Evolutionary conservation across 2,797 vertebrate species (phyloP).

Genomic region (Sphaeramia orbicularis): DNA sequence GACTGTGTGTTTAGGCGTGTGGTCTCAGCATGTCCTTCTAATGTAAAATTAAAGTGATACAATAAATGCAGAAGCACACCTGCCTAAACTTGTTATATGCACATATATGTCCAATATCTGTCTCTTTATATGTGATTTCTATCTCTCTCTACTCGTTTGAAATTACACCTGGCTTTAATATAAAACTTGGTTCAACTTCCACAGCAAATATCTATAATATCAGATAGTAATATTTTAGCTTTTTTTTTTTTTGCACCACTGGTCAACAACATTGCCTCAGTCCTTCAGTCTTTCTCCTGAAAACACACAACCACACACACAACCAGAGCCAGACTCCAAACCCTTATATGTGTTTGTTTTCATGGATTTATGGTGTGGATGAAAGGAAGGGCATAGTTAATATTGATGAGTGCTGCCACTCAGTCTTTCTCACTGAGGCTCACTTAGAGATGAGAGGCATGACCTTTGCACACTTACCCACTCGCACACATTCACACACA

Average conservation of each 20-base stretch:
- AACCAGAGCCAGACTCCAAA: constrained; percentile 19
- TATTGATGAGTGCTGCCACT: constrained; percentile 84
- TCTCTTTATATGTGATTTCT: neutral
- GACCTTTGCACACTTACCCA: constrained; percentile 71
- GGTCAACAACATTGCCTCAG: neutral
- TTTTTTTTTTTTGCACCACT: too few species aligned
- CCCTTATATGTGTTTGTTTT: constrained; percentile 54
- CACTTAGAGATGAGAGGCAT: constrained; percentile 78
- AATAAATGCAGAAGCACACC: constrained; percentile 12
- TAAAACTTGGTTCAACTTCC: too few species aligned
- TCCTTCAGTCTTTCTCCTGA: neutral
- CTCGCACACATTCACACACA: constrained; percentile 19
- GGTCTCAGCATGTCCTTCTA: too few species aligned
- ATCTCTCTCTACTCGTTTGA: neutral
- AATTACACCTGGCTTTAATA: neutral
- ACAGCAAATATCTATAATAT: neutral
- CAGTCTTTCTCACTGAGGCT: constrained; percentile 67
- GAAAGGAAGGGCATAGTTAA: constrained; percentile 83
- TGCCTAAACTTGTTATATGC: constrained; percentile 13
- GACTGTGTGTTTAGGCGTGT: too few species aligned
- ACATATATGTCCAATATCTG: constrained; percentile 16
- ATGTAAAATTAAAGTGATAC: constrained; percentile 11
- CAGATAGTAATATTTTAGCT: neutral
- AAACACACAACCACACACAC: neutral
- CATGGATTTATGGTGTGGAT: constrained; percentile 78